Conservation (phyloP, 2,888 invertebrate species). For the Malthinus seriepunctatus region DNA sequence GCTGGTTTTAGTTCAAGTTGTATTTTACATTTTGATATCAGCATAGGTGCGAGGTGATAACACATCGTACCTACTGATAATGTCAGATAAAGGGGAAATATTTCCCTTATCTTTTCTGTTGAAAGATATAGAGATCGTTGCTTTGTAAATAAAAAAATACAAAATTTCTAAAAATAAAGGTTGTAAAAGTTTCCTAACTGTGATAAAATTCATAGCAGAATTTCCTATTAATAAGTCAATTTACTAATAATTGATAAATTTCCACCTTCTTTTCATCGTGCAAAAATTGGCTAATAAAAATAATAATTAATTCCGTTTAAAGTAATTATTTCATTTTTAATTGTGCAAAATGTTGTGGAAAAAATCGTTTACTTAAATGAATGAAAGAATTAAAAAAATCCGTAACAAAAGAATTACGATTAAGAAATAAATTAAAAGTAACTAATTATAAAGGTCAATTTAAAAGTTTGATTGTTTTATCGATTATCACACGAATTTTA, state of each 20-base stretch:
- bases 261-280: too few relatives aligned
- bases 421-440: slow-evolving; percentile 35
- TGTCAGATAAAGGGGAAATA: slow-evolving; percentile 12
- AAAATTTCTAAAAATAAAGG: slow-evolving; percentile 1
- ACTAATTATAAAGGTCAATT: slow-evolving; percentile 36
- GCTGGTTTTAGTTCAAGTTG: too few relatives aligned
- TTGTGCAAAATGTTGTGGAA: slow-evolving; percentile 11
- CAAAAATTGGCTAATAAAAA: too few relatives aligned
- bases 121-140: slow-evolving; percentile 9
- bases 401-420: slow-evolving; percentile 22
- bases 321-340: slow-evolving; percentile 1
- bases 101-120: slow-evolving; percentile 15
- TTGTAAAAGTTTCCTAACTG: slow-evolving; percentile 1
- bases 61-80: slow-evolving; percentile 14
- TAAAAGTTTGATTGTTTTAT: slow-evolving; percentile 37
- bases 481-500: slow-evolving; percentile 35
- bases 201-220: background rate
- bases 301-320: too few relatives aligned
- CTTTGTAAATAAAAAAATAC: slow-evolving; percentile 6
- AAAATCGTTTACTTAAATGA: slow-evolving; percentile 13
- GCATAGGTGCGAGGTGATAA: slow-evolving; percentile 12
- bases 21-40: slow-evolving; percentile 5
- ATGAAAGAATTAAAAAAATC: slow-evolving; percentile 14
- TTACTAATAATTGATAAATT: too few relatives aligned
- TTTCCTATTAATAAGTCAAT: too few relatives aligned